Base-by-base conservation (phyloP, 1,140 invertebrate genomes). In the Heliothis subflexa region DNA sequence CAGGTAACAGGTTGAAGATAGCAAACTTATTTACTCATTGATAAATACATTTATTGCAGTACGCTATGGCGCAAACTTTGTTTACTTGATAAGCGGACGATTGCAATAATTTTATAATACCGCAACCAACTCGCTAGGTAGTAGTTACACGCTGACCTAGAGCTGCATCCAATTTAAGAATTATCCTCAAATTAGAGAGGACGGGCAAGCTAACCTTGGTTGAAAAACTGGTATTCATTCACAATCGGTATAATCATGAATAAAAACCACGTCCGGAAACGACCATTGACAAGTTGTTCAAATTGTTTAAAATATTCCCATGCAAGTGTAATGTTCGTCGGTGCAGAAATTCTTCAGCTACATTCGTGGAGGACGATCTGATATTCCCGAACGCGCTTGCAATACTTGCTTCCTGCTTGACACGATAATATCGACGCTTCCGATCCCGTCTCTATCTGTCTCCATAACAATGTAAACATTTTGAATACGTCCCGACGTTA, bases 81-180 rank as follows among this genome's bases (percentile, higher is more conserved):
- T 82, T 82, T 82, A 82, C 70, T 79, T 78, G 78, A 82, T 82
- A 82, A 79, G 45, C 59, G n/a, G 28, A 68, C 50, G 18, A 78
- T 45, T 70, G 64, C 59, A 66, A 47, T 47, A 47, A 45, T 66
- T 68, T 68, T 14, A 54, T 55, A 55, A 68, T 40, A 33, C n/a
- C n/a, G 18, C 57, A 28, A 49, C 45, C 13, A 18, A 75, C 14
- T 45, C 21, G 21, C 13, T 47, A 16, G 18, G 33, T 12, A 50
- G 11, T 11, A 50, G 11, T 11, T 9, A 18, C 47, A 18, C 16
- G 57, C 25, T 47, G 61, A 76, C 73, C 59, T 64, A 64, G 47
- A 52, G 61, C 18, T 64, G 47, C 61, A 64, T 64, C 47, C 57
- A 76, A 76, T 64, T 75, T 64, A 75, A 75, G 49, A 59, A 75